Evolutionary conservation across 2,113 vertebrate genomes (phyloP).

Genomic region (Monopterus albus): DNA sequence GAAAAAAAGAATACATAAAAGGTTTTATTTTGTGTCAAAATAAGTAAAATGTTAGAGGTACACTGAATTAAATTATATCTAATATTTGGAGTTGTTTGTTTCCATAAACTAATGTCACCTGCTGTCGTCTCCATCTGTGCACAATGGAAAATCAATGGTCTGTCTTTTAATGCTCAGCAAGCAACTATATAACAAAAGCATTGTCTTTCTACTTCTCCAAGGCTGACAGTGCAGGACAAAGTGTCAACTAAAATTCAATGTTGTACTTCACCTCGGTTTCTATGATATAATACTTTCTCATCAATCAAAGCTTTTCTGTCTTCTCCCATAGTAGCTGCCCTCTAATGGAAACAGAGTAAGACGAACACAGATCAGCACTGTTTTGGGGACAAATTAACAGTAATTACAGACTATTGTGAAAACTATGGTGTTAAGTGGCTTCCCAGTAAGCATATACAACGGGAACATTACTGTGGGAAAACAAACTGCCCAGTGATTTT

Average conservation of each 20-base stretch:
- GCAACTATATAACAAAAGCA: conserved; percentile 3
- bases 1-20: not conserved
- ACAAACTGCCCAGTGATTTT: conserved; percentile 56
- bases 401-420: conserved; percentile 51
- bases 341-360: conserved; percentile 1
- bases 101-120: conserved; percentile 11
- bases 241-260: conserved; percentile 12
- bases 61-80: not conserved
- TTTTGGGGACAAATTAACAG: conserved; percentile 39
- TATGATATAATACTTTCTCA: not conserved
- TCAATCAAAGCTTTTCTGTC: not conserved
- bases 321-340: not conserved
- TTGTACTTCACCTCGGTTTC: conserved; percentile 8
- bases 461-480: conserved; percentile 38
- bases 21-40: not conserved
- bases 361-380: conserved; percentile 3
- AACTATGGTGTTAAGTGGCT: conserved; percentile 31
- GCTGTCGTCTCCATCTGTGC: conserved; percentile 39
- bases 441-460: conserved; percentile 28
- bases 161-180: conserved; percentile 29
- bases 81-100: conserved; percentile 27
- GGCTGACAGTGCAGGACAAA: not conserved
- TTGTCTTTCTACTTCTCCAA: too few species aligned
- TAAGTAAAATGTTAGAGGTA: not conserved
- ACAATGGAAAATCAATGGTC: conserved; percentile 20